Conservation (phyloP, 1,140 invertebrate species). For the Drosophila repletoides region DNA sequence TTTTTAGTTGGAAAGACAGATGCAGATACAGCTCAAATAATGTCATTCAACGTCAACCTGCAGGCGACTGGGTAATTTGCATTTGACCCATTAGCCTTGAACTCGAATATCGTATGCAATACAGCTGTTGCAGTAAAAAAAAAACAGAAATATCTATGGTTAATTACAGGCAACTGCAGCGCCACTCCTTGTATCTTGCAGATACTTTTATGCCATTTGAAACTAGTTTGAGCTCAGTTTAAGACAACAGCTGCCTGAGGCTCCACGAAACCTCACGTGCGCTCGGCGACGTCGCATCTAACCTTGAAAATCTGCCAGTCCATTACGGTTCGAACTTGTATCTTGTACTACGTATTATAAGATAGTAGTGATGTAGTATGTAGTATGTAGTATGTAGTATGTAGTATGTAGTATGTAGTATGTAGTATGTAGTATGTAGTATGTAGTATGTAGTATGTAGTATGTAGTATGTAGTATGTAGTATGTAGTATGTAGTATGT, state of each 20-base stretch:
- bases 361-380: too few species aligned
- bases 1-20: too few species aligned
- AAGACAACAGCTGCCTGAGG: slow-evolving; percentile 51
- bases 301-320: slow-evolving; percentile 66
- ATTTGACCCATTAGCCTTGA: slow-evolving; percentile 78
- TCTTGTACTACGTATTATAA: slow-evolving; percentile 16
- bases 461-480: too few species aligned
- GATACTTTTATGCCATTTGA: slow-evolving; percentile 74
- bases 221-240: slow-evolving; percentile 64
- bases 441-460: too few species aligned
- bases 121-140: slow-evolving; percentile 12
- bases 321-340: slow-evolving; percentile 16
- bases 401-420: too few species aligned
- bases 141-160: slow-evolving; percentile 51
- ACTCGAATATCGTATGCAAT: slow-evolving; percentile 51
- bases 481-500: too few species aligned
- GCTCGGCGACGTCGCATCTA: slow-evolving; percentile 49
- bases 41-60: slow-evolving; percentile 77
- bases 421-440: too few species aligned
- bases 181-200: slow-evolving; percentile 73
- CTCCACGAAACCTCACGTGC: slow-evolving; percentile 59
- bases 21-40: slow-evolving; percentile 43
- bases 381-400: too few species aligned
- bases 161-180: slow-evolving; percentile 54
- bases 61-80: slow-evolving; percentile 68